phyloP scores from a whole-genome alignment of 1,140 invertebrate species.

The Drosophila subpulchrella region DNA sequence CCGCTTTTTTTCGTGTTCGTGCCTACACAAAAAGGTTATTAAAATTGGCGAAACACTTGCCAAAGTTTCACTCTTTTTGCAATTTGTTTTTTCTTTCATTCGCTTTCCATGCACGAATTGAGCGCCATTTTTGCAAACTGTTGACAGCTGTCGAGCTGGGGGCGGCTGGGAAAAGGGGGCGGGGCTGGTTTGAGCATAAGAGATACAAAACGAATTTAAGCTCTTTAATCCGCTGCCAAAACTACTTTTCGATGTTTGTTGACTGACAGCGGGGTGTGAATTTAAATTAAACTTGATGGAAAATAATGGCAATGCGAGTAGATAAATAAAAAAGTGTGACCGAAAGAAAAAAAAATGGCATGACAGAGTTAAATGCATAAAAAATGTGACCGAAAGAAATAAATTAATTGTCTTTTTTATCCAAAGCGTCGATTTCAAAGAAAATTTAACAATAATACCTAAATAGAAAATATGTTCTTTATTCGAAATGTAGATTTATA shows the following conservation, averaged over 20 bases:
- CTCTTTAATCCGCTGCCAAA: slow-evolving; percentile 63
- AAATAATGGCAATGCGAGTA: slow-evolving; percentile 19
- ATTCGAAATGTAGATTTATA: no score
- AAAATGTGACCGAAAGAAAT: no score
- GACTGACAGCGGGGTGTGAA: slow-evolving; percentile 57
- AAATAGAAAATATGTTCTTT: no score
- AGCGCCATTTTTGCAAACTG: slow-evolving; percentile 65
- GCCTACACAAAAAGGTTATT: slow-evolving; percentile 56
- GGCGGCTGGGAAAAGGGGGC: neutral
- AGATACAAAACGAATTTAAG: slow-evolving; percentile 47
- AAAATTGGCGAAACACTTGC: slow-evolving; percentile 56
- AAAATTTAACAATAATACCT: no score
- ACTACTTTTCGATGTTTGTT: slow-evolving; percentile 65
- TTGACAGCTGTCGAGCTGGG: slow-evolving; percentile 60
- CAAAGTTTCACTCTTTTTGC: slow-evolving; percentile 36
- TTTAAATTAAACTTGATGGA: slow-evolving; percentile 55
- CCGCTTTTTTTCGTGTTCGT: slow-evolving; percentile 24
- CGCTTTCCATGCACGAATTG: slow-evolving; percentile 53
- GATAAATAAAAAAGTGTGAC: slow-evolving; percentile 22
- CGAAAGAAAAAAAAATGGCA: neutral
- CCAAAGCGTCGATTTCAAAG: no score
- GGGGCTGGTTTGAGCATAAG: neutral
- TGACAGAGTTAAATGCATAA: no score
- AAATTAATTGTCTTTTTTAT: no score
- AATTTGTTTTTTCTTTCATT: slow-evolving; percentile 31